A percentile compares a stretch with the other conserved stretches of the same genome.
Evolutionary conservation across 2,113 vertebrate species (phyloP).

Genomic region (Speoplatyrhinus poulsoni): DNA sequence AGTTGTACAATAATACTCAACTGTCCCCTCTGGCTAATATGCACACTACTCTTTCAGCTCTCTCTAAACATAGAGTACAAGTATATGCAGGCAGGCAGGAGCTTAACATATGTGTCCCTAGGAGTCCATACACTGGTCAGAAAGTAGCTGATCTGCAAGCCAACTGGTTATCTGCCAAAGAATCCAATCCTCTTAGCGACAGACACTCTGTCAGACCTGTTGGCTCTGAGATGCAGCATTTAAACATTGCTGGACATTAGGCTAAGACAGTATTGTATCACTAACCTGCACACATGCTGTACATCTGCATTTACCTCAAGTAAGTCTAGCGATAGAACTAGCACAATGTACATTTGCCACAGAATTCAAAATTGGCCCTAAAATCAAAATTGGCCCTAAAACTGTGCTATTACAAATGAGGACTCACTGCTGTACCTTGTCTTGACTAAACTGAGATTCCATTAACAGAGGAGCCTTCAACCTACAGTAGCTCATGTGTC

Average conservation of each 20-base stretch:
- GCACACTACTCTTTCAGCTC: too few species aligned
- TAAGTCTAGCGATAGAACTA: neutral
- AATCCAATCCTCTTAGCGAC: constrained; percentile 5
- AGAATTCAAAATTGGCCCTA: too few species aligned
- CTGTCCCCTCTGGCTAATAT: too few species aligned
- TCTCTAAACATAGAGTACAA: too few species aligned
- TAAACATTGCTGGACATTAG: neutral
- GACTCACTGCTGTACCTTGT: too few species aligned
- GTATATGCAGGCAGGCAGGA: too few species aligned
- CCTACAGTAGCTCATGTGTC: neutral
- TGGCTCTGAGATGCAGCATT: neutral
- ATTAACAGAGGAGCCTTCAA: neutral
- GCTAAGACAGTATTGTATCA: neutral
- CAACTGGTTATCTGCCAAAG: neutral
- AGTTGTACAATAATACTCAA: too few species aligned
- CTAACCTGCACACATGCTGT: neutral
- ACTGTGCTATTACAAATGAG: too few species aligned
- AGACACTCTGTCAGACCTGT: neutral
- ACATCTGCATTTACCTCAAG: neutral
- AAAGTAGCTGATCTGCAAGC: neutral
- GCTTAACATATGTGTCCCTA: too few species aligned
- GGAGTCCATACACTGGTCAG: neutral
- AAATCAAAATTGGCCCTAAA: too few species aligned
- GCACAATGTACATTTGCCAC: too few species aligned
- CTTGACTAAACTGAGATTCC: too few species aligned